Percentiles rank a stretch among this genome's conserved stretches.
These are phyloP conservation scores for Drosophila tropicalis DNA, from an alignment of 1,140 invertebrate genomes.

Conservation along the genomic window DNA sequence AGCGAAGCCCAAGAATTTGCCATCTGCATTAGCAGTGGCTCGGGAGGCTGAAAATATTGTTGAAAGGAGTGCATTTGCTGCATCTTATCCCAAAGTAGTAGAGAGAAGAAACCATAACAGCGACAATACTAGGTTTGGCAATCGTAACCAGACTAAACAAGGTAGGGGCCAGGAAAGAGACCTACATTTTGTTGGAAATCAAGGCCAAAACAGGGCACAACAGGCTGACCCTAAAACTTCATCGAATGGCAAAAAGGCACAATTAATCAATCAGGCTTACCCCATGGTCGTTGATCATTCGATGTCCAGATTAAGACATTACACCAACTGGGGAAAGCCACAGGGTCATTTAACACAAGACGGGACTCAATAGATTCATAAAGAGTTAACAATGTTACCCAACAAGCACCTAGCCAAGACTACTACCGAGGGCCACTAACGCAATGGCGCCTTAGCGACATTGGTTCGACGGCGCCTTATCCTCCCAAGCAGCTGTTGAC, in stretches of 20 bases:
- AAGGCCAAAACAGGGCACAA: conserved; percentile 10
- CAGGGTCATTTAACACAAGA: too few species aligned
- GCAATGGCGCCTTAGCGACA: too few species aligned
- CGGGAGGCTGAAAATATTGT: too few species aligned
- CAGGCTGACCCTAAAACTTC: neutral
- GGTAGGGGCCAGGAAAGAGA: conserved; percentile 16
- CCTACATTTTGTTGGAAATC: conserved; percentile 17
- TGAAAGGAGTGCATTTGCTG: too few species aligned
- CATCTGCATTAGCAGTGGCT: too few species aligned
- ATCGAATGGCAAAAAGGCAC: conserved; percentile 1
- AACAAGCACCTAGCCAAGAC: too few species aligned
- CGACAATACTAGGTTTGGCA: conserved; percentile 6
- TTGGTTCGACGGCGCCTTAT: too few species aligned
- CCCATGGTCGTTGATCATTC: conserved; percentile 28
- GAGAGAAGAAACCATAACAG: neutral
- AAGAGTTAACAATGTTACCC: too few species aligned
- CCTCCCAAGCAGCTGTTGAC: too few species aligned
- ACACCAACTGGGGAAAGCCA: conserved; percentile 23
- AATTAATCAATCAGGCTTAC: neutral
- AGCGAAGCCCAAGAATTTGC: too few species aligned
- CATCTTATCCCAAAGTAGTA: neutral
- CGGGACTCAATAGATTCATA: too few species aligned
- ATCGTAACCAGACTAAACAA: conserved; percentile 5
- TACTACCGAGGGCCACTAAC: too few species aligned
- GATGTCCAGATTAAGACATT: conserved; percentile 18